Percentiles rank a stretch among this genome's conserved stretches.
Conservation (phyloP, 1,140 invertebrate species). For the Stratiolaelaps scimitus region DNA sequence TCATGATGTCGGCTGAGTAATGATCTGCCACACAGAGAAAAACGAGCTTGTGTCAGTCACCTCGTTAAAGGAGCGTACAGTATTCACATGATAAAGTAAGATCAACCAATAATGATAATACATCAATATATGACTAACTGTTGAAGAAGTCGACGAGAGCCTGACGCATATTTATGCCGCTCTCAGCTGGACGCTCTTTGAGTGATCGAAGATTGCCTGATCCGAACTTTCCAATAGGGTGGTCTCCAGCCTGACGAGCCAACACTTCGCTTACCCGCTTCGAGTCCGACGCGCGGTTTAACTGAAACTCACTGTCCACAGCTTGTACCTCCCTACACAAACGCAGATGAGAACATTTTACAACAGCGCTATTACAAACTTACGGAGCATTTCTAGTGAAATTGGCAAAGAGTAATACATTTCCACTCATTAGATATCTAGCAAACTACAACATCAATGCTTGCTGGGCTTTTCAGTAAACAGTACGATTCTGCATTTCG, state of each 20-base stretch:
- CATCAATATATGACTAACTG: slow-evolving; percentile 41
- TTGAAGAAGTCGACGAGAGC: slow-evolving; percentile 45
- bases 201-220: slow-evolving; percentile 37
- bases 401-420: too few relatives aligned
- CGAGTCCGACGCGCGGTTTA: background rate
- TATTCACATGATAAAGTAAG: too few relatives aligned
- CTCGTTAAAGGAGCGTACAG: too few relatives aligned
- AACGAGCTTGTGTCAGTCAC: too few relatives aligned
- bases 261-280: background rate
- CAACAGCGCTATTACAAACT: too few relatives aligned
- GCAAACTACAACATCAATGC: too few relatives aligned
- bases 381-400: too few relatives aligned
- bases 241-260: background rate
- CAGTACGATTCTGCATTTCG: too few relatives aligned
- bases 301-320: slow-evolving; percentile 6
- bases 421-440: too few relatives aligned
- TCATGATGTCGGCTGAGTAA: background rate
- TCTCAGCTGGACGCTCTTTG: slow-evolving; percentile 40
- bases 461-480: too few relatives aligned
- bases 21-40: background rate
- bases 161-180: slow-evolving; percentile 41
- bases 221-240: background rate
- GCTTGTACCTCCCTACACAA: background rate
- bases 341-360: too few relatives aligned
- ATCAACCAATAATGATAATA: too few relatives aligned